Evolutionary conservation across 1,140 invertebrate species (phyloP).

Genomic region (Meteorus sp.): DNA sequence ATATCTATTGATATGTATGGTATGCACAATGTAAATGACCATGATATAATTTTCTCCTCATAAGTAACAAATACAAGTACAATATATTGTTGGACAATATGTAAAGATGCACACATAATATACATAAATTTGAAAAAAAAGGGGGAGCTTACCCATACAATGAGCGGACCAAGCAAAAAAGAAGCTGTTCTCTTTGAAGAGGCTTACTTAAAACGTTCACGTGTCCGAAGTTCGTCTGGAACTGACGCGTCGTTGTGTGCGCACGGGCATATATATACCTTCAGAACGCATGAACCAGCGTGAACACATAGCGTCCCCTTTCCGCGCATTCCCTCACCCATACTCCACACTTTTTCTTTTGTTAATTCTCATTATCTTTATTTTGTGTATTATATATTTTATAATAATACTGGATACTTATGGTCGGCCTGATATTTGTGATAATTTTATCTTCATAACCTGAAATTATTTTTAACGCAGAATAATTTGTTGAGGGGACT

Average conservation of each 20-base stretch:
- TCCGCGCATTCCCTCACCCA: too few relatives aligned
- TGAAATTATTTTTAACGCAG: too few relatives aligned
- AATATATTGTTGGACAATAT: not conserved
- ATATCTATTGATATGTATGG: too few relatives aligned
- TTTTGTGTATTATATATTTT: too few relatives aligned
- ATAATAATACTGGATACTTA: too few relatives aligned
- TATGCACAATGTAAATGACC: too few relatives aligned
- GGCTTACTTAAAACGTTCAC: slow-evolving; percentile 32
- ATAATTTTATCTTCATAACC: too few relatives aligned
- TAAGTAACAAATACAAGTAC: not conserved
- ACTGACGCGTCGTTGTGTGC: slow-evolving; percentile 37
- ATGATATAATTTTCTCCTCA: not conserved
- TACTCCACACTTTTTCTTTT: too few relatives aligned
- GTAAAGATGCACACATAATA: not conserved
- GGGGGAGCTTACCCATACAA: slow-evolving; percentile 56
- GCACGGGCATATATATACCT: slow-evolving; percentile 30
- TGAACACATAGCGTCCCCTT: too few relatives aligned
- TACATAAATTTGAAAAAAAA: slow-evolving; percentile 1
- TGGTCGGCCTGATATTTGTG: too few relatives aligned
- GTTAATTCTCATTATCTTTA: too few relatives aligned
- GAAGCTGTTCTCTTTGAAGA: slow-evolving; percentile 46
- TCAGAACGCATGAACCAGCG: slow-evolving; percentile 5
- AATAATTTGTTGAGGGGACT: too few relatives aligned
- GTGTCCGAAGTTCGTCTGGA: slow-evolving; percentile 47
- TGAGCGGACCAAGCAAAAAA: slow-evolving; percentile 58